Conservation (phyloP, 2,888 invertebrate species). For the Loripinus fragilis region DNA sequence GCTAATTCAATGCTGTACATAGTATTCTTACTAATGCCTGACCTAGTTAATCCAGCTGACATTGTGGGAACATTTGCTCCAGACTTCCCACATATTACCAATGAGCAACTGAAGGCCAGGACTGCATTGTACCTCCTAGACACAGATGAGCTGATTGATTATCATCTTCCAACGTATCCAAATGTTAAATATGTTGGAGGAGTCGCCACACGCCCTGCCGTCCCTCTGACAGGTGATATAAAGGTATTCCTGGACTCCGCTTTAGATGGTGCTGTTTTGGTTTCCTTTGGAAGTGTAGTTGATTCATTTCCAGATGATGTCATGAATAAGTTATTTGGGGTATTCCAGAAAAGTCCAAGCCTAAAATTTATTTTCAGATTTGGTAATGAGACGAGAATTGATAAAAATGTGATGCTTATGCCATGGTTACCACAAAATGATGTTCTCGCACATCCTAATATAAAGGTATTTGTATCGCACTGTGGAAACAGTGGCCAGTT, state of each 20-base stretch:
- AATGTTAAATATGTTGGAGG: constrained; percentile 57
- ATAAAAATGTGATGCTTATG: constrained; percentile 33
- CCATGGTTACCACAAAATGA: constrained; percentile 71
- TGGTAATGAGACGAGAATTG: constrained; percentile 20
- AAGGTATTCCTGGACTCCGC: constrained; percentile 52
- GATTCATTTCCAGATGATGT: constrained; percentile 43
- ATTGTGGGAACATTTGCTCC: constrained; percentile 51
- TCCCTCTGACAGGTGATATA: constrained; percentile 50
- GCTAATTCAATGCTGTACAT: not conserved
- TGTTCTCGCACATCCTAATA: constrained; percentile 63
- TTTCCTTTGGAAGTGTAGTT: constrained; percentile 64
- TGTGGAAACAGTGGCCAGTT: constrained; percentile 68
- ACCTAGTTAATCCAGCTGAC: constrained; percentile 32
- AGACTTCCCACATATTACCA: constrained; percentile 40
- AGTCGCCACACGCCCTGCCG: constrained; percentile 41
- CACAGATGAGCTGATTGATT: constrained; percentile 7
- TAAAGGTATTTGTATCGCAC: constrained; percentile 69
- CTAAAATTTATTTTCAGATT: constrained; percentile 38
- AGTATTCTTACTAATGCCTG: not conserved
- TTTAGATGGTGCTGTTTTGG: constrained; percentile 61
- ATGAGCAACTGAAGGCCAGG: constrained; percentile 35
- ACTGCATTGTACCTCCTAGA: constrained; percentile 54
- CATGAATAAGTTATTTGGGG: constrained; percentile 40
- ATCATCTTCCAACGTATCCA: constrained; percentile 57
- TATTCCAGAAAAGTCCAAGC: constrained; percentile 46